Base-by-base conservation (phyloP, 2,888 invertebrate genomes). In the Polyommatus iphigenia region DNA sequence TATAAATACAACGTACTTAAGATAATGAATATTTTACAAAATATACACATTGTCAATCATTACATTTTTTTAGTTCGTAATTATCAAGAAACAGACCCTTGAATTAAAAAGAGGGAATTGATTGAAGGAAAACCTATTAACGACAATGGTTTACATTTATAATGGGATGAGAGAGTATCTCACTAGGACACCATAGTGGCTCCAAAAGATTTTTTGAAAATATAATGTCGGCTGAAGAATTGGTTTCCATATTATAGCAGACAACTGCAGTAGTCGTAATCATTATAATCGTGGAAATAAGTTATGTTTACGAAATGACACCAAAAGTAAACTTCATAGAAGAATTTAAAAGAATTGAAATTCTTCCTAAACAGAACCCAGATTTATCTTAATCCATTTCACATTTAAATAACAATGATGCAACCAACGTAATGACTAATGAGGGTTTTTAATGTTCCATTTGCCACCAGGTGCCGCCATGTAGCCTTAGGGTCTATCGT, bases 11-110 rank as follows among this genome's bases (percentile, higher is more conserved):
- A 82, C 85, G 88, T 86, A 86, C 84, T 84, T 87, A 85, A 80
- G 83, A 83, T 85, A 83, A 84, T 81, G 81, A 86, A 87, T 87
- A 90, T 89, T 86, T 87, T 92, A 92, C 91, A 92, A 82, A 87
- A 83, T 92, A 92, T 92, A 87, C 91, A 93, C 91, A 93, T 78
- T 84, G 75, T 75, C 79, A 78, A 80, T 82, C 82, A 83, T 82
- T 82, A 82, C 81, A 82, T 83, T 75, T 41, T 50, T 24, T 15
- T 18, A 20, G n/a, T 72, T 72, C 41, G 20, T 67, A 29, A 32
- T 29, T 29, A 67, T 67, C 18, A 18, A 18, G 20, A 72, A 72
- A 41, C 72, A 72, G 41, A 13, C 41, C 72, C 10, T 72, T 36
- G 24, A 20, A 72, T 67, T 29, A 3, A 20, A 32, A 67, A 32